Percentiles rank a stretch among this genome's conserved stretches.
Conservation (phyloP, 2,888 invertebrate species). For the Boloria selene region DNA sequence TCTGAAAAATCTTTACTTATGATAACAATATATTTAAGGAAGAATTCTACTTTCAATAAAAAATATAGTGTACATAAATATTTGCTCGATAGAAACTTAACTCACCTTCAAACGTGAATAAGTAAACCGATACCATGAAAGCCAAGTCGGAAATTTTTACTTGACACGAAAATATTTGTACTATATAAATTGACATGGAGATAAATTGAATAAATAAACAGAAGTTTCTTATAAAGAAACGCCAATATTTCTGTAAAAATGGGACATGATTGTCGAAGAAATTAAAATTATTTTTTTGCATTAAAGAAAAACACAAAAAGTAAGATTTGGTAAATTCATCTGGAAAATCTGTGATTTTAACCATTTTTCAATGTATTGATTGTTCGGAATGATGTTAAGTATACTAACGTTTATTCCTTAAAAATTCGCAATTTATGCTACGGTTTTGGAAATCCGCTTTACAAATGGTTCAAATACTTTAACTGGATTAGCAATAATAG, state of each 20-base stretch:
- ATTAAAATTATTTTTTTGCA: not conserved
- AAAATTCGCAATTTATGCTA: not conserved
- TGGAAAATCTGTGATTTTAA: not conserved
- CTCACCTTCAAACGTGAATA: not conserved
- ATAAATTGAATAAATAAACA: slow-evolving; percentile 1
- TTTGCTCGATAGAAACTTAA: no score
- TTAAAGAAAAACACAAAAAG: not conserved
- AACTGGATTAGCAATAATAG: not conserved
- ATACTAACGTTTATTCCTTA: not conserved
- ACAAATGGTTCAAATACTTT: not conserved
- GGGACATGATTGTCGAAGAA: slow-evolving; percentile 1
- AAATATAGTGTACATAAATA: no score
- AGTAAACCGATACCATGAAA: not conserved
- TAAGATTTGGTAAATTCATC: slow-evolving; percentile 4
- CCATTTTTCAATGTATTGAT: not conserved
- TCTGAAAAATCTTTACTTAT: no score
- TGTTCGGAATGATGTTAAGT: not conserved
- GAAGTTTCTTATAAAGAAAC: not conserved
- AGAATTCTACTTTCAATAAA: no score
- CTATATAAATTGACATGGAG: slow-evolving; percentile 2
- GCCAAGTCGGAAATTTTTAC: not conserved
- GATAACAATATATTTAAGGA: no score
- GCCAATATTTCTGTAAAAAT: not conserved
- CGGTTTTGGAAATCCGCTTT: not conserved
- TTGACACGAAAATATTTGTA: not conserved